A percentile compares a stretch with the other conserved stretches of the same genome.
Conservation (phyloP, 2,888 invertebrate genomes). For the Acleris holmiana region DNA sequence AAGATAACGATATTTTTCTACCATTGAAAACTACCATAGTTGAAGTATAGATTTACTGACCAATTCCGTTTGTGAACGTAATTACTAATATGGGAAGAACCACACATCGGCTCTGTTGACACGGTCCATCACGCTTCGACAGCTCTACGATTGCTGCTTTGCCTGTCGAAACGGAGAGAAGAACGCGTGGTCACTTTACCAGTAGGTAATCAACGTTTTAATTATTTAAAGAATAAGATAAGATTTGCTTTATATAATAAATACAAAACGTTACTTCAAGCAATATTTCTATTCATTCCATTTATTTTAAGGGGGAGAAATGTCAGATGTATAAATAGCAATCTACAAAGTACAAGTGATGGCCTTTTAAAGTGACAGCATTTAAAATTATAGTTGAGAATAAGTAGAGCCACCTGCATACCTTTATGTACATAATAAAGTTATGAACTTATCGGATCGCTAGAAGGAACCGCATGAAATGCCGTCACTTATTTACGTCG, state of each 20-base stretch:
- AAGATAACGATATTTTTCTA: conserved; percentile 78
- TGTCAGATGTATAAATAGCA: conserved; percentile 56
- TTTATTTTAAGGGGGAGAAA: conserved; percentile 54
- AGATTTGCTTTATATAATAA: conserved; percentile 36
- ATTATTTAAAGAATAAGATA: conserved; percentile 30
- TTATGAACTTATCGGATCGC: conserved; percentile 61
- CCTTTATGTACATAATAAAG: conserved; percentile 55
- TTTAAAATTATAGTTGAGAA: conserved; percentile 59
- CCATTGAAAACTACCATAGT: conserved; percentile 68
- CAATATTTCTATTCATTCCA: conserved; percentile 71
- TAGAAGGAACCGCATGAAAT: conserved; percentile 70
- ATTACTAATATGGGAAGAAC: conserved; percentile 46
- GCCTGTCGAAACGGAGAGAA: conserved; percentile 12
- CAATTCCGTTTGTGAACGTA: conserved; percentile 60
- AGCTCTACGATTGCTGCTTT: conserved; percentile 63
- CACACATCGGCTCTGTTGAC: conserved; percentile 50
- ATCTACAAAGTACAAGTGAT: conserved; percentile 77
- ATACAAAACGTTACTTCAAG: conserved; percentile 49
- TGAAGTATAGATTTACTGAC: conserved; percentile 65
- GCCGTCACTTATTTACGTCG: conserved; percentile 67
- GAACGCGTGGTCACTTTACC: conserved; percentile 11
- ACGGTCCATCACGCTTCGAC: conserved; percentile 61
- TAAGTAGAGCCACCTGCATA: conserved; percentile 56
- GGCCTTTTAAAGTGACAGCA: conserved; percentile 71
- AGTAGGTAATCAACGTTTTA: conserved; percentile 18